Evolutionary conservation across 2,888 invertebrate species (phyloP), one percentile per base, ranked within the genome.

Genomic region (Noctuana brunneofusca): DNA sequence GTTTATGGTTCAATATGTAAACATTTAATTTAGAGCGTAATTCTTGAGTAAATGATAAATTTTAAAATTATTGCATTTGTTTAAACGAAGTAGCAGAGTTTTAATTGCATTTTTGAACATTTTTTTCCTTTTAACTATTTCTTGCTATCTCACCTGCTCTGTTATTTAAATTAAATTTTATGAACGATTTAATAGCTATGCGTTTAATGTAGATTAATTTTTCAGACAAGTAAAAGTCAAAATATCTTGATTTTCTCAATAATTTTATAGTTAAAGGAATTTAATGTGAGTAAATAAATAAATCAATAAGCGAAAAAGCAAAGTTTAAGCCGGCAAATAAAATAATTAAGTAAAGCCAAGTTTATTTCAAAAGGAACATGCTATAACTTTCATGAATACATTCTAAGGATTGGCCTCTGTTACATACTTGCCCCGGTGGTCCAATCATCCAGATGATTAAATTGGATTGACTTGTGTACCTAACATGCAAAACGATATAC

Each of bases 401-500:
- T 41, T 81, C 73, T 75, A 80, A 82, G 80, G 79, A 78, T 71
- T 9, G 83, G 83, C 86, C 84, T 84, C 88, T 86, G 84, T 81
- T 83, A 77, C 81, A 80, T 74, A 72, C 75, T 80, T 79, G 73
- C 72, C 82, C 84, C 81, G 90, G 91, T 90, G 90, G 91, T 90
- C 91, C 90, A 88, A 87, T 87, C 87, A 84, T 86, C 87, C 86
- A 79, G 83, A 90, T 88, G 90, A 89, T 90, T 89, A 90, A 91
- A 91, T 91, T 90, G 86, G 90, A 81, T 86, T 76, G 83, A 81
- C 85, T 81, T 84, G 89, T 86, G 87, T 87, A 27, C 3, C 3
- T 8, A 89, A 87, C 86, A 85, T 87, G 84, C 86, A 76, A 87
- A 91, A 91, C 89, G 88, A 88, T 88, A 91, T 87, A 88, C 89